A percentile compares a stretch with the other conserved stretches of the same genome.
These are phyloP conservation scores for Rhadinocentrus ornatus DNA, from an alignment of 2,797 vertebrate genomes.

Conservation along the genomic window DNA sequence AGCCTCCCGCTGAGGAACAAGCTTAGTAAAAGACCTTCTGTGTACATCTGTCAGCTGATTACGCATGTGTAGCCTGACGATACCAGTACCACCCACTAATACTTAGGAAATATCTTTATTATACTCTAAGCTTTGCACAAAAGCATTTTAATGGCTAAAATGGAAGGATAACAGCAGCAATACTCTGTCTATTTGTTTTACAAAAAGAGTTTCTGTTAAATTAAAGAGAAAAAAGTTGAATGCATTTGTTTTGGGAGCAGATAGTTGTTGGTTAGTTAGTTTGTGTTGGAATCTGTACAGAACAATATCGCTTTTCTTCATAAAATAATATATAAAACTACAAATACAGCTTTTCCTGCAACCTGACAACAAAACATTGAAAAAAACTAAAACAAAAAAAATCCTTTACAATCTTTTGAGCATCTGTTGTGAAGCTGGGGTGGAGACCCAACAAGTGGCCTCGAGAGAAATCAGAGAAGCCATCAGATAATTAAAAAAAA, in stretches of 20 bases:
- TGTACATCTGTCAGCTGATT: constrained; percentile 66
- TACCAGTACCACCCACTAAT: constrained; percentile 61
- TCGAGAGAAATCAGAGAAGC: background rate
- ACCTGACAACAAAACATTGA: background rate
- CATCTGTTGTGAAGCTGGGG: background rate
- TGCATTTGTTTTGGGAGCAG: constrained; percentile 21
- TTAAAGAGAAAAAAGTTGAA: constrained; percentile 15
- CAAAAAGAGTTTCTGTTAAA: constrained; percentile 21
- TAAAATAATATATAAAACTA: constrained; percentile 1
- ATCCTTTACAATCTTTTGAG: background rate
- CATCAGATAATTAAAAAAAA: constrained; percentile 4
- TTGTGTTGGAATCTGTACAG: constrained; percentile 18
- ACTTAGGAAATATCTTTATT: constrained; percentile 32
- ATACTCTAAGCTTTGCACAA: constrained; percentile 33
- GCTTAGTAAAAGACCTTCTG: constrained; percentile 55
- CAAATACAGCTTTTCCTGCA: background rate
- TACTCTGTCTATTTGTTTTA: constrained; percentile 9
- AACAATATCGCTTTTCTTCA: constrained; percentile 3
- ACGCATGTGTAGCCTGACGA: constrained; percentile 57
- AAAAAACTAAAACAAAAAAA: background rate
- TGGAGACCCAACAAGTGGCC: background rate
- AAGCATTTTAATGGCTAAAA: constrained; percentile 28
- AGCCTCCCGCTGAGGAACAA: constrained; percentile 68
- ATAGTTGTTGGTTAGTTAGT: constrained; percentile 12
- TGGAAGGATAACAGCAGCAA: constrained; percentile 33